Evolutionary conservation across 2,113 vertebrate species (phyloP).

Genomic region (Gallinago paraguaiae): DNA sequence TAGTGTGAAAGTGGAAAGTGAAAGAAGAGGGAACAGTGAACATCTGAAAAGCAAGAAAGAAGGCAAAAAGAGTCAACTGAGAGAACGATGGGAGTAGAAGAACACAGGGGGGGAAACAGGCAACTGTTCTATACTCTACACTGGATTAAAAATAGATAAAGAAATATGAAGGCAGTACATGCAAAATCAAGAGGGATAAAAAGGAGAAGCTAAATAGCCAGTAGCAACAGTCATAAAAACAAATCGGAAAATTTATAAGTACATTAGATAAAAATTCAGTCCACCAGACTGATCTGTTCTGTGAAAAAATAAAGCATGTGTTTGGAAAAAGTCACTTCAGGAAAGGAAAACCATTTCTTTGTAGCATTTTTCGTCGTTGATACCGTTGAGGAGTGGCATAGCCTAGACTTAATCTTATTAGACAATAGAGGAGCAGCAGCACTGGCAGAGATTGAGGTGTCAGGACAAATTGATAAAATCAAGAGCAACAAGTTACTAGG

Average conservation of each 20-base stretch:
- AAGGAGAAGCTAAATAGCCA: background rate
- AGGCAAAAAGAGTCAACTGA: background rate
- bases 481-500: constrained; percentile 18
- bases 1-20: background rate
- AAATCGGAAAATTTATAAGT: background rate
- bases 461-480: constrained; percentile 41
- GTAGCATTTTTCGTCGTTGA: background rate
- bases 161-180: background rate
- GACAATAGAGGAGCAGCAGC: constrained; percentile 3
- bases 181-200: background rate
- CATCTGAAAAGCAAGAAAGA: background rate
- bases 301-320: background rate
- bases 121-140: background rate
- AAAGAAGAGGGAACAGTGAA: background rate
- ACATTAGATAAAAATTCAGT: background rate
- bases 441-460: constrained; percentile 5
- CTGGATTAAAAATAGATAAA: background rate
- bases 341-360: background rate
- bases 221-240: background rate
- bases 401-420: background rate
- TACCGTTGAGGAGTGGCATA: background rate
- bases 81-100: background rate
- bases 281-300: background rate
- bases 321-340: background rate
- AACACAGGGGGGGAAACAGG: background rate